Conservation (phyloP, 53 echinoderm and acorn worm genomes). For the Holothuria scabra region DNA sequence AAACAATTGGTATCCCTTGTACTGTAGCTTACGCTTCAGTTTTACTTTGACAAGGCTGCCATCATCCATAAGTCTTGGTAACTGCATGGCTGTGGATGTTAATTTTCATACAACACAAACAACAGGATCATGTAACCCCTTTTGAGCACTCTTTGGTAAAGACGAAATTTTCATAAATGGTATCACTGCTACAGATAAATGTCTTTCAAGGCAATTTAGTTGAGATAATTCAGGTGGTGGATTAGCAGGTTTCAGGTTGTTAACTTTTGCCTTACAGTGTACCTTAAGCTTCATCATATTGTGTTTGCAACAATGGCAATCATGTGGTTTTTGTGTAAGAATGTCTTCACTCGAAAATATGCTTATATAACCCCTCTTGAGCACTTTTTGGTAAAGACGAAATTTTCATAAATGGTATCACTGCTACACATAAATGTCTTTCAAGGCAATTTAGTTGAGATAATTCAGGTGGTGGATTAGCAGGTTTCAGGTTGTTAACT, state of each 20-base stretch:
- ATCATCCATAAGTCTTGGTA: constrained; percentile 50
- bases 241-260: neutral
- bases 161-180: constrained; percentile 64
- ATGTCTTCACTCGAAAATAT: too few species aligned
- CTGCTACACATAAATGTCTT: constrained; percentile 57
- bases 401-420: constrained; percentile 69
- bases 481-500: neutral
- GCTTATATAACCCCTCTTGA: constrained; percentile 58
- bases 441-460: constrained; percentile 33
- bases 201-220: constrained; percentile 47
- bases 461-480: constrained; percentile 39
- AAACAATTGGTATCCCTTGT: constrained; percentile 22
- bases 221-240: constrained; percentile 39
- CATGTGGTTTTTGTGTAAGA: too few species aligned
- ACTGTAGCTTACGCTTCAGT: constrained; percentile 24
- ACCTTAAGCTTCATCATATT: too few species aligned
- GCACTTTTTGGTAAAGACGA: constrained; percentile 50
- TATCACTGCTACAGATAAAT: constrained; percentile 58
- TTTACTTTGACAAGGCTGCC: constrained; percentile 32
- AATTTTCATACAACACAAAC: constrained; percentile 60
- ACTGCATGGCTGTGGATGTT: neutral
- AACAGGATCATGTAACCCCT: constrained; percentile 59
- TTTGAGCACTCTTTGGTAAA: constrained; percentile 56
- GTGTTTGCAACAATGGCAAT: too few species aligned
- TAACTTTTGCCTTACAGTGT: too few species aligned